Conservation (phyloP, 53 echinoderm and acorn worm genomes). For the Zoroaster sp. region DNA sequence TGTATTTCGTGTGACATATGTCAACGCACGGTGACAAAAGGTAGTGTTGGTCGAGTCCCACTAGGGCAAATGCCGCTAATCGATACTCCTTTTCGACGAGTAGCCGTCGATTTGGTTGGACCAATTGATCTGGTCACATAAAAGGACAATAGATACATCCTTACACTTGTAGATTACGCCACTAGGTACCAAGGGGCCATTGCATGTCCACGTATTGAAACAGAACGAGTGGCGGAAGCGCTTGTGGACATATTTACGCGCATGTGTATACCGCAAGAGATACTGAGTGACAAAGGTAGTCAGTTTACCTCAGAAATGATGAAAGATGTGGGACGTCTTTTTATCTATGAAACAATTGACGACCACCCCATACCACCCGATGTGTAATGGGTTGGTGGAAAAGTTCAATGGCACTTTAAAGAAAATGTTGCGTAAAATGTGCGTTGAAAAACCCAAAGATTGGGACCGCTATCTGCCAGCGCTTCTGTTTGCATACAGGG, state of each 20-base stretch:
- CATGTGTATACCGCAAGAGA: conserved; percentile 45
- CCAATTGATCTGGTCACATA: conserved; percentile 50
- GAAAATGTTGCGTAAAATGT: conserved; percentile 59
- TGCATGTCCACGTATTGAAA: conserved; percentile 60
- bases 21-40: conserved; percentile 41
- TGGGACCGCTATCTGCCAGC: conserved; percentile 71
- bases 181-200: conserved; percentile 52
- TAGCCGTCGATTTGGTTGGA: conserved; percentile 50
- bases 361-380: conserved; percentile 75
- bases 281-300: conserved; percentile 61
- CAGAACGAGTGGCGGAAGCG: conserved; percentile 70
- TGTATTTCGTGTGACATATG: conserved; percentile 45
- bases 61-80: conserved; percentile 48
- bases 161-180: conserved; percentile 48
- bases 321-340: conserved; percentile 43
- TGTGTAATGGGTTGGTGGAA: conserved; percentile 71
- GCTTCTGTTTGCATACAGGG: conserved; percentile 72
- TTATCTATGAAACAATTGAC: conserved; percentile 64
- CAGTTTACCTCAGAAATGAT: conserved; percentile 69
- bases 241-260: conserved; percentile 67
- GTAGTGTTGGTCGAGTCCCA: conserved; percentile 26
- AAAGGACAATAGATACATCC: conserved; percentile 38
- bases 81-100: conserved; percentile 41
- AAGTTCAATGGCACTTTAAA: conserved; percentile 76
- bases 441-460: conserved; percentile 58